These are phyloP conservation scores for Hypomesus transpacificus DNA, from an alignment of 2,113 vertebrate genomes.

Conservation along the genomic window DNA sequence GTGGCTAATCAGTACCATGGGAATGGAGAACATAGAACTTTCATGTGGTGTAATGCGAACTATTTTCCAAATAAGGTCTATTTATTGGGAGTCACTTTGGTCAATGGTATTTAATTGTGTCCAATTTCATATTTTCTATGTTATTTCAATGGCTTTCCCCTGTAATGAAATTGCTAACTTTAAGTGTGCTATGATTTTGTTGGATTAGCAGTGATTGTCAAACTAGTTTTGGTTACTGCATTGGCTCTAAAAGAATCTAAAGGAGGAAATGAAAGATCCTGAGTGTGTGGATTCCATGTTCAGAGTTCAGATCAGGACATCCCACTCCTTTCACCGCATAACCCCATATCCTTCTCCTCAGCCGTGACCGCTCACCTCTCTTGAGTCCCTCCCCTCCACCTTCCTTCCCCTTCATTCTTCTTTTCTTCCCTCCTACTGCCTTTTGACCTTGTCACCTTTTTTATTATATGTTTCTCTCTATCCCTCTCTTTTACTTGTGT, in stretches of 20 bases:
- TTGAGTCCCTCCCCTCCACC: not conserved
- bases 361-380: constrained; percentile 2
- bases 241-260: not conserved
- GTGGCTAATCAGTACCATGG: constrained; percentile 6
- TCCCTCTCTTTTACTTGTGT: constrained; percentile 18
- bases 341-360: constrained; percentile 17
- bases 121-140: too few relatives aligned
- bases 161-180: not conserved
- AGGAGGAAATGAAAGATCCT: constrained; percentile 28
- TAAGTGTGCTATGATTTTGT: too few relatives aligned
- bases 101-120: too few relatives aligned
- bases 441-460: constrained; percentile 15
- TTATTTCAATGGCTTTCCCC: not conserved
- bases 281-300: constrained; percentile 10
- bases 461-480: constrained; percentile 1
- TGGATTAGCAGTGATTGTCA: too few relatives aligned
- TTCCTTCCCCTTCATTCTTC: not conserved
- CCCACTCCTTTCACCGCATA: constrained; percentile 15
- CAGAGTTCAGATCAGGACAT: constrained; percentile 19
- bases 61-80: not conserved
- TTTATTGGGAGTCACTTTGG: not conserved
- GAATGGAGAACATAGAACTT: not conserved
- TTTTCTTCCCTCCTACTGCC: not conserved
- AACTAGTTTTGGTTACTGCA: too few relatives aligned
- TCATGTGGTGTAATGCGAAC: not conserved